phyloP scores from a whole-genome alignment of 1,140 invertebrate genomes.

The Bombus superbus region DNA sequence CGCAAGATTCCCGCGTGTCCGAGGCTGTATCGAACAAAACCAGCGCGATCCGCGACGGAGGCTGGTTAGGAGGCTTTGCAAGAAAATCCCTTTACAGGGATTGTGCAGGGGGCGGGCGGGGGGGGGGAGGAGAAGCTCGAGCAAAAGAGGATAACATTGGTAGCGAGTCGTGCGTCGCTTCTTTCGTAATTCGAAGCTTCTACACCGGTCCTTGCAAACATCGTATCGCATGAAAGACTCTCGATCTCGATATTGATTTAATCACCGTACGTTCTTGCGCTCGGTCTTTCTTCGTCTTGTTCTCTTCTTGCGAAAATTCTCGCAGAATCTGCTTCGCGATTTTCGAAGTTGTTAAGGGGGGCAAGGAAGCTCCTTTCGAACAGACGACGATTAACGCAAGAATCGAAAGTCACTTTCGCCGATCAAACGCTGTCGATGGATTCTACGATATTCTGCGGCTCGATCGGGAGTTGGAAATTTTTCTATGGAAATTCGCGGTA shows the following conservation, averaged over 20 bases:
- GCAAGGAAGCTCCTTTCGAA: too few species aligned
- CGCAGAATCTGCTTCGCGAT: not conserved
- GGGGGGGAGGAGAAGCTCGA: not conserved
- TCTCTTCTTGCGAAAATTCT: not conserved
- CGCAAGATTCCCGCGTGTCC: constrained; percentile 44
- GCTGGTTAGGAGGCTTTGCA: constrained; percentile 8
- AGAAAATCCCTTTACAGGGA: not conserved
- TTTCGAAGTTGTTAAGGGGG: not conserved
- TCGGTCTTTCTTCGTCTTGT: not conserved
- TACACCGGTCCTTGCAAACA: too few species aligned
- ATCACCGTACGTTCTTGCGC: not conserved
- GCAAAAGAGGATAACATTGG: not conserved
- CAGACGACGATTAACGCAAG: too few species aligned
- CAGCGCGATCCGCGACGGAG: constrained; percentile 10
- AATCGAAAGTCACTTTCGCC: too few species aligned
- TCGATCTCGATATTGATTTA: not conserved
- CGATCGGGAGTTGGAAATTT: not conserved
- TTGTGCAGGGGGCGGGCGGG: too few species aligned
- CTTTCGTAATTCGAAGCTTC: constrained; percentile 19
- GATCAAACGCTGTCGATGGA: too few species aligned
- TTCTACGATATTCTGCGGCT: too few species aligned
- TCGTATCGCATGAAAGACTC: too few species aligned
- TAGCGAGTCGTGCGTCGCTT: not conserved
- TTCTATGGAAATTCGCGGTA: not conserved
- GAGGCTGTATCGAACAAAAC: constrained; percentile 35